Conservation (phyloP, 2,113 vertebrate species). For the Chionodraco myersi region DNA sequence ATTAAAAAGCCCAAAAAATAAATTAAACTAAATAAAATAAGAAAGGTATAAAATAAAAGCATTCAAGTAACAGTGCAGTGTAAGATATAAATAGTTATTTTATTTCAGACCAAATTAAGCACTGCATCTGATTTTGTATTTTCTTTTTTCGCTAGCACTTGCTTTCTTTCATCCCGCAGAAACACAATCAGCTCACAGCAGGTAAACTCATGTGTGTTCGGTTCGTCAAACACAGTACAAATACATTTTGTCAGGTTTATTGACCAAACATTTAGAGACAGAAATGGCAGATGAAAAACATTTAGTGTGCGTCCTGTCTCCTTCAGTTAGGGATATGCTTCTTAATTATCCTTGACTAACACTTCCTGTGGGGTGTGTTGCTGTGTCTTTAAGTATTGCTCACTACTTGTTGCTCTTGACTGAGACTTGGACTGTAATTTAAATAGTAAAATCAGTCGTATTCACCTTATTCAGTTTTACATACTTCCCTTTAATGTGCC, state of each 20-base stretch:
- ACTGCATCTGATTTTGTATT: not conserved
- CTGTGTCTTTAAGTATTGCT: conserved; percentile 31
- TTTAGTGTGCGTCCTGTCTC: conserved; percentile 22
- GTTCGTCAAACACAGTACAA: conserved; percentile 7
- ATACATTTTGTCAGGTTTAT: conserved; percentile 4
- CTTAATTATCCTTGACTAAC: not conserved
- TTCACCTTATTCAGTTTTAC: conserved; percentile 14
- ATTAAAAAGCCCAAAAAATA: too few relatives aligned
- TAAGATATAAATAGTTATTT: too few relatives aligned
- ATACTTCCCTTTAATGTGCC: conserved; percentile 19
- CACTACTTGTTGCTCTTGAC: conserved; percentile 7
- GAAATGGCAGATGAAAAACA: conserved; percentile 23
- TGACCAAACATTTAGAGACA: conserved; percentile 15
- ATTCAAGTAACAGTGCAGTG: too few relatives aligned
- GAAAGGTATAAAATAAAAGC: too few relatives aligned
- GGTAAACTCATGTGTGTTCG: conserved; percentile 9
- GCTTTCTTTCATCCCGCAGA: not conserved
- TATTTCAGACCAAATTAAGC: not conserved
- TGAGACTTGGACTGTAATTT: not conserved
- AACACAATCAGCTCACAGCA: not conserved
- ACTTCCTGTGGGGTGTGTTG: conserved; percentile 24
- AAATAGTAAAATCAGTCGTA: conserved; percentile 12
- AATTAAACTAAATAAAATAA: too few relatives aligned
- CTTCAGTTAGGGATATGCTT: conserved; percentile 9
- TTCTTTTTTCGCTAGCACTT: not conserved